Evolutionary conservation across 2,113 vertebrate genomes (phyloP).

Genomic region (Psittacara wagleri): DNA sequence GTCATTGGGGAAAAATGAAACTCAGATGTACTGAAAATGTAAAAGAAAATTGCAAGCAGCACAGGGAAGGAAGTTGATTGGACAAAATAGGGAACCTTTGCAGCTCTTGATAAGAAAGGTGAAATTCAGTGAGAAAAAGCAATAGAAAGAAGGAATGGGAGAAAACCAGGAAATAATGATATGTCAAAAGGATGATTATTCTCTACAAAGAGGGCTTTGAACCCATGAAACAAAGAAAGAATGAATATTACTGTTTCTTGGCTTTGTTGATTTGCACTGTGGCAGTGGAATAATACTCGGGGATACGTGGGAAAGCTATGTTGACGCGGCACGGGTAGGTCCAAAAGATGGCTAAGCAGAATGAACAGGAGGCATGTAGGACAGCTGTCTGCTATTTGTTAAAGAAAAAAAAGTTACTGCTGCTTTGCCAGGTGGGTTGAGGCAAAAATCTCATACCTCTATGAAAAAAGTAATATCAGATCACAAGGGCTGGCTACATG

Average conservation of each 20-base stretch:
- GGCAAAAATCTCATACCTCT: conserved; percentile 56
- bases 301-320: accelerated
- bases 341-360: background rate
- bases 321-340: background rate
- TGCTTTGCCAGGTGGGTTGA: conserved; percentile 53
- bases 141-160: background rate
- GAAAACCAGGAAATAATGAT: background rate
- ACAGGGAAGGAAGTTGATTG: background rate
- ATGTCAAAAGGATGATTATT: background rate
- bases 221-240: background rate
- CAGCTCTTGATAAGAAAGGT: background rate
- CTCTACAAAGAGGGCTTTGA: background rate
- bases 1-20: conserved; percentile 27
- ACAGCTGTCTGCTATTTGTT: conserved; percentile 1
- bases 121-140: background rate
- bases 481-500: conserved; percentile 41
- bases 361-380: background rate
- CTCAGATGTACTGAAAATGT: conserved; percentile 1
- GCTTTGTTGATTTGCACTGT: background rate
- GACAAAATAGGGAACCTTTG: background rate
- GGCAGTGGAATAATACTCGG: background rate
- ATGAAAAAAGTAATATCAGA: conserved; percentile 50
- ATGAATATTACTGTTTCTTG: background rate
- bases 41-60: conserved; percentile 29
- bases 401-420: conserved; percentile 20